Percentiles rank a stretch among this genome's conserved stretches.
Conservation (phyloP, 2,888 invertebrate species). For the Eulithis prunata region DNA sequence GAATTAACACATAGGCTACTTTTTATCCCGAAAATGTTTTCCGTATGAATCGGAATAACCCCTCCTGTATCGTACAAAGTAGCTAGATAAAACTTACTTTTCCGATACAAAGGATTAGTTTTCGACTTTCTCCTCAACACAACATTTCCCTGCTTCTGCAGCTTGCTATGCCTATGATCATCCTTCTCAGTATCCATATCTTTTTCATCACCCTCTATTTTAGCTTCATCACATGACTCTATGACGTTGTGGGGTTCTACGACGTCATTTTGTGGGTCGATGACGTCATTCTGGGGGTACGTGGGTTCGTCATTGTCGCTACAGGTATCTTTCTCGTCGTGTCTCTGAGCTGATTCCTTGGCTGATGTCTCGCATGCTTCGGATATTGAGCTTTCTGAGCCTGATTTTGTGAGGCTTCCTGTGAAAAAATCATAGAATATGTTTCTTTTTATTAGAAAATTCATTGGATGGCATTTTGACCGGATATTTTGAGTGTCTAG, state of each 20-base stretch:
- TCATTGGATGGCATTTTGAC: too few species aligned
- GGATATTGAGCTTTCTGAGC: constrained; percentile 94
- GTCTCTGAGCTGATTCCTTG: constrained; percentile 88
- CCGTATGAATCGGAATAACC: too few species aligned
- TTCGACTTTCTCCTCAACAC: constrained; percentile 86
- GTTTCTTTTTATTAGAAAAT: too few species aligned
- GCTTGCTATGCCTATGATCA: constrained; percentile 49
- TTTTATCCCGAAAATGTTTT: too few species aligned
- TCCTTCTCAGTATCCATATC: constrained; percentile 60
- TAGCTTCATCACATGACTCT: constrained; percentile 70
- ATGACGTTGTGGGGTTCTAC: constrained; percentile 29
- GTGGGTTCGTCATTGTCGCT: constrained; percentile 85
- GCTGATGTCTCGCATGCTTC: constrained; percentile 88
- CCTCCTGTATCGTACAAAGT: too few species aligned
- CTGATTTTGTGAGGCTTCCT: constrained; percentile 88
- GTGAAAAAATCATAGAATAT: neutral
- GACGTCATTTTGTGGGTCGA: constrained; percentile 35
- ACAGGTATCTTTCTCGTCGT: constrained; percentile 89
- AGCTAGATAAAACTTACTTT: too few species aligned
- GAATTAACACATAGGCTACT: too few species aligned
- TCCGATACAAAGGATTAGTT: constrained; percentile 87
- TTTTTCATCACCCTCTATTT: constrained; percentile 68
- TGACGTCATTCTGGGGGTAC: constrained; percentile 40
- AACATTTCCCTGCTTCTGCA: constrained; percentile 81
- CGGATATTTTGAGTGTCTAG: too few species aligned